Conservation (phyloP, 1,140 invertebrate genomes). For the Acromyrmex charruanus region DNA sequence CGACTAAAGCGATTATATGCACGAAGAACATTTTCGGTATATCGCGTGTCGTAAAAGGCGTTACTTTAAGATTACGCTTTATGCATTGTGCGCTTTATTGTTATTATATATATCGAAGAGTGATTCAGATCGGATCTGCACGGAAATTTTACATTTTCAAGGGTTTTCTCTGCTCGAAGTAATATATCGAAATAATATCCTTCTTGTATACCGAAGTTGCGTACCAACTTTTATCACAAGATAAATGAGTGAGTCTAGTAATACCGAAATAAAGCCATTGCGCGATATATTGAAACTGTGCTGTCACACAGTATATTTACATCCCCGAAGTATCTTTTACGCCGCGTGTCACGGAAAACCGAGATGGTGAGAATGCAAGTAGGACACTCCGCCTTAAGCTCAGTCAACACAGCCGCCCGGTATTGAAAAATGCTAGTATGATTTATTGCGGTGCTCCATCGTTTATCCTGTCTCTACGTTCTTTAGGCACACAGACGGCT, state of each 20-base stretch:
- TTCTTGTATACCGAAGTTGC: background rate
- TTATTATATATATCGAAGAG: background rate
- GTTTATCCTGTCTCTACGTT: conserved; percentile 51
- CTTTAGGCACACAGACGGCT: background rate
- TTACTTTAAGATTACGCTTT: background rate
- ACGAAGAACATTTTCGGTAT: background rate
- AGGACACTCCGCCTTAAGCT: conserved; percentile 57
- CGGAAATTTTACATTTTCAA: background rate
- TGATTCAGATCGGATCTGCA: background rate
- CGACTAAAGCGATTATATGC: conserved; percentile 29
- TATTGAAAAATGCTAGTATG: conserved; percentile 65
- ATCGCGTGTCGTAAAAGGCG: background rate
- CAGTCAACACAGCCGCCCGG: conserved; percentile 54
- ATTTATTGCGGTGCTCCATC: conserved; percentile 66
- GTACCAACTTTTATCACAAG: conserved; percentile 27
- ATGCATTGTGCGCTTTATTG: background rate
- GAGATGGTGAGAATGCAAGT: conserved; percentile 56
- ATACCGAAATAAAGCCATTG: conserved; percentile 42
- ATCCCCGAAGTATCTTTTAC: conserved; percentile 30
- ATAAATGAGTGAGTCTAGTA: conserved; percentile 10
- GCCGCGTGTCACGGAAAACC: conserved; percentile 23
- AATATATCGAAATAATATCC: conserved; percentile 31
- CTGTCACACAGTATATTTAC: conserved; percentile 35
- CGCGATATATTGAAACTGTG: conserved; percentile 38
- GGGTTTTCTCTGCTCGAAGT: background rate